Base-by-base conservation (phyloP, 2,113 vertebrate genomes). In the Puma concolor region DNA sequence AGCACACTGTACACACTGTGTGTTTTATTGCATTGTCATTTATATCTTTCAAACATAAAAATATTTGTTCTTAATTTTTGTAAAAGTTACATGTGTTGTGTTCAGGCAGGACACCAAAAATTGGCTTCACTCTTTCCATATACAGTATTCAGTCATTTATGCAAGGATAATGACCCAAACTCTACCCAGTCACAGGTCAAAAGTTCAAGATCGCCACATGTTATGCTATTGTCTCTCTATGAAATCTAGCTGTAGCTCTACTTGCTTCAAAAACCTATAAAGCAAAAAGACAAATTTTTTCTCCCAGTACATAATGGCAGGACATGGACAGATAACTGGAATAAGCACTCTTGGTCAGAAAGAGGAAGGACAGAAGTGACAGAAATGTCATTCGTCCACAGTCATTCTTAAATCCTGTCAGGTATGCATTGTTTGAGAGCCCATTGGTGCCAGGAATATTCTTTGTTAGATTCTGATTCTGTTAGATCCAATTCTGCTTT, bases 41-140 rank as follows among this genome's bases (percentile, higher is more conserved):
- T 57, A 14, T 44, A 57, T 69, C 50, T 92, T 91, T 63, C 16
- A 72, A 79, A 54, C 14, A 44, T 41, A 80, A 11, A 96, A 79
- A 64, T 77, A 52, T 17, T 89, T 88, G 81, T 94, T 80, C n/a
- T 72, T 76, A 41, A 74, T 86, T 95, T 91, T 89, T 74, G 21
- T 60, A 25, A 17, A 94, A 64, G 8, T 92, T 74, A 63, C 15
- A 36, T 67, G 17, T 25, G 23, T 82, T 88, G 64, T 38, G 57
- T 64, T 92, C 72, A 81, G 36, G 6, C 27, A 92, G 31, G 15
- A 72, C 44, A 85, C 81, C 38, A 79, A n/a, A 33, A 82, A 71
- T 10, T 90, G 66, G 2, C 76, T 81, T 91, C 23, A 69, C 11
- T 74, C 83, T 89, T 81, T 31, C 4, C 27, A 29, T 10, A 15